Base-by-base conservation (phyloP, 2,113 vertebrate species). In the Lepus timidus region DNA sequence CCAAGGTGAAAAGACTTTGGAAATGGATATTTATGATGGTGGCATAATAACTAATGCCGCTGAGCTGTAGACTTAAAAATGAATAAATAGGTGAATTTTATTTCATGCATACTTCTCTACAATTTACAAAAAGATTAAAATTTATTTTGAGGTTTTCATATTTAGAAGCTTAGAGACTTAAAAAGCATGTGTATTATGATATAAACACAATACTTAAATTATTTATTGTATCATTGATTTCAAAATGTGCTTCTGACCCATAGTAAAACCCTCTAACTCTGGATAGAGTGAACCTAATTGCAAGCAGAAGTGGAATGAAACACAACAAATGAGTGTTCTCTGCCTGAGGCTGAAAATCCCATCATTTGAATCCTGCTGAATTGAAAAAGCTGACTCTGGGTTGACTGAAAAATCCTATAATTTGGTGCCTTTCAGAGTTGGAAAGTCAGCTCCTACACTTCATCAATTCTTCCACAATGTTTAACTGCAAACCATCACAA, bases 361-460 rank as follows among this genome's bases (percentile, higher is more conserved):
- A 61, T 87, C 55, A 87, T 91, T n/a, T 95, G 31, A 91, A 16
- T 2, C 61, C 61, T 67, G 33, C 49, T 86, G 44, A 91, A 62
- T 64, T 68, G 33, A 55, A 87, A 73, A 49, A 68, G 0, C 73
- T 16, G 7, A 49, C 73, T 75, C 39, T 75, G 27, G 44, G 23
- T 75, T 27, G 25, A 75, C 20, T 74, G 25, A 36, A 55, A 71
- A 61, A 10, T 25, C 25, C 87, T 19, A 29, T 87, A 67, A 91
- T 91, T 16, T 80, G 67, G 33, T 93, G n/a, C 12, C 51, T 64
- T 79, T 27, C 39, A 78, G 49, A 90, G 31, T 29, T 74, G n/a
- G 29, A 89, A 80, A 62, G 6, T 88, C 29, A 70, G 9, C 36
- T 61, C 55, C 58, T 68, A 6, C 29, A 25, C 29, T 75, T 65